Base-by-base conservation (phyloP, 2,113 vertebrate species). In the Seriola quinqueradiata region DNA sequence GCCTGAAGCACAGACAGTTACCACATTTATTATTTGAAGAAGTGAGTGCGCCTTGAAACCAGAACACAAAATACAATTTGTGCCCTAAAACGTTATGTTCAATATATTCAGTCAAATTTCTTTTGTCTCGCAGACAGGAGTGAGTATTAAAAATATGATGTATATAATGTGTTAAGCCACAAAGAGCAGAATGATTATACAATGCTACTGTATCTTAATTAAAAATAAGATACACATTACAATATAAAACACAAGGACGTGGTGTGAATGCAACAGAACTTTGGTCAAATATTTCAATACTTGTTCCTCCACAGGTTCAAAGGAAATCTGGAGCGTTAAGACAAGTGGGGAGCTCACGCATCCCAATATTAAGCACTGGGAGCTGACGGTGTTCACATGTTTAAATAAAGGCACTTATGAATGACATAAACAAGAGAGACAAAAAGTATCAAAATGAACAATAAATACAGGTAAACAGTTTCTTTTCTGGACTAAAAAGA, bases 401-500 rank as follows among this genome's bases (percentile, higher is more conserved):
- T 82, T 76, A 79, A 84, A 87, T 74, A 77, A 84, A 89, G 68
- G 77, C 83, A 90, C 77, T 86, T 87, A 82, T 21, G 42, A 67
- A 83, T 44, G 28, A 68, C 34, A 79, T 16, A 13, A 78, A 74
- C 36, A 75, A 28, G 6, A 28, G 21, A 40, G 48, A 40, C 32
- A 50, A 42, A 32, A 79, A 58, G 36, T 76, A 40, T 72, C 50
- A 81, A 85, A 87, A 92, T 79, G 54, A 77, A 79, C 44, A 93
- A 91, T 90, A 93, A 91, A 92, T 92, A 94, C 79, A 88, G 16
- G 55, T 60, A 38, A 71, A 76, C 6, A 28, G 57, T 81, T 72
- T 77, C n/a, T 75, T 76, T 69, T 77, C 12, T 42, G 42, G 13
- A 59, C 64, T 68, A 73, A 70, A 81, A 84, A 82, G 4, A 77